These are phyloP conservation scores for Dascyllus trimaculatus DNA, from an alignment of 2,113 vertebrate species.

Conservation along the genomic window DNA sequence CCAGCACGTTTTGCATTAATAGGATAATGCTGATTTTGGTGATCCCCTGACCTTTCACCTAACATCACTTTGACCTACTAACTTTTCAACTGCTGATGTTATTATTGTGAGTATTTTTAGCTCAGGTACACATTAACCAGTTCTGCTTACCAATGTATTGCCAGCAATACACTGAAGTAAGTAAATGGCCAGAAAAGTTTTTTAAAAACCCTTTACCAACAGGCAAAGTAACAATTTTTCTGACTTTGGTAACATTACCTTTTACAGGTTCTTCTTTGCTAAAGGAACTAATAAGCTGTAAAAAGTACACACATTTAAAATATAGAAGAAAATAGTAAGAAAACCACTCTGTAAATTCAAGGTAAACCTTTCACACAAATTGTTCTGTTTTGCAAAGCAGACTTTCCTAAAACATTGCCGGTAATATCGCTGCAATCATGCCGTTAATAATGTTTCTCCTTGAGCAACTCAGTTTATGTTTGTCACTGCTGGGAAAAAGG, in stretches of 20 bases:
- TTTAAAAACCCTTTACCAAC: neutral
- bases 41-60: too few relatives aligned
- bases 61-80: too few relatives aligned
- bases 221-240: too few relatives aligned
- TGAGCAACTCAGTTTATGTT: conserved; percentile 33
- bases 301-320: neutral
- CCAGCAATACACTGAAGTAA: too few relatives aligned
- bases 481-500: conserved; percentile 42
- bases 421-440: conserved; percentile 5
- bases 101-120: too few relatives aligned
- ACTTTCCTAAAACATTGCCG: neutral
- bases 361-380: conserved; percentile 38
- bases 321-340: neutral
- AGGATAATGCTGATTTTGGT: too few relatives aligned
- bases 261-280: too few relatives aligned
- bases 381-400: neutral
- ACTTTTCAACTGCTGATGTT: too few relatives aligned
- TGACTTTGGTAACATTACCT: too few relatives aligned
- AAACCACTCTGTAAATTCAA: neutral
- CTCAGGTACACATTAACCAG: too few relatives aligned
- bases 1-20: too few relatives aligned
- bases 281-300: neutral
- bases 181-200: neutral
- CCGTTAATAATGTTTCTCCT: conserved; percentile 47
- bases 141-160: too few relatives aligned